phyloP scores from a whole-genome alignment of 2,113 vertebrate genomes.

The Ictidomys tridecemlineatus region DNA sequence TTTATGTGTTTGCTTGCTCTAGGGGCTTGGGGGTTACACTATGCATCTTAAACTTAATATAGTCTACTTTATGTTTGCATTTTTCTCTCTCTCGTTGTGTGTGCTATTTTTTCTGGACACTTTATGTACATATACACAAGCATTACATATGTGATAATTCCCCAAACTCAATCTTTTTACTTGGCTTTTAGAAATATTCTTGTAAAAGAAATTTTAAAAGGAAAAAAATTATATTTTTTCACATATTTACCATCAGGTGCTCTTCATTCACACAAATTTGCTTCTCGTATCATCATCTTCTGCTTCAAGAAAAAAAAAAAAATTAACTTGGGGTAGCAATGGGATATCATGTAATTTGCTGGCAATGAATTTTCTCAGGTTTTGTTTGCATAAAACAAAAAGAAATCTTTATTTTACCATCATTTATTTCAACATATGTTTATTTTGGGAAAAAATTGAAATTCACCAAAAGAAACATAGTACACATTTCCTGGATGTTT shows the following conservation, averaged over 20 bases:
- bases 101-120: background rate
- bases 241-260: background rate
- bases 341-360: background rate
- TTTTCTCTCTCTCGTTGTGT: background rate
- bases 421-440: background rate
- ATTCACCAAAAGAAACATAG: background rate
- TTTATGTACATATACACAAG: background rate
- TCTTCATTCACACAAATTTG: background rate
- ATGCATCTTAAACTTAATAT: background rate
- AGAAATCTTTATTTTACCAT: background rate
- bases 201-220: background rate
- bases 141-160: background rate
- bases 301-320: background rate
- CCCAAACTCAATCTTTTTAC: background rate
- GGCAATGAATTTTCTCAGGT: background rate
- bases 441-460: background rate
- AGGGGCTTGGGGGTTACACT: background rate
- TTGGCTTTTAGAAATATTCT: background rate
- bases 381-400: background rate
- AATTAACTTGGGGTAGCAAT: background rate
- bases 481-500: background rate
- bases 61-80: background rate
- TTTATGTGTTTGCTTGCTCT: background rate
- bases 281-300: background rate
- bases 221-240: background rate